Percentiles rank a stretch among this genome's conserved stretches.
Evolutionary conservation across 1,140 invertebrate species (phyloP).

Genomic region (Lepidostoma basale): DNA sequence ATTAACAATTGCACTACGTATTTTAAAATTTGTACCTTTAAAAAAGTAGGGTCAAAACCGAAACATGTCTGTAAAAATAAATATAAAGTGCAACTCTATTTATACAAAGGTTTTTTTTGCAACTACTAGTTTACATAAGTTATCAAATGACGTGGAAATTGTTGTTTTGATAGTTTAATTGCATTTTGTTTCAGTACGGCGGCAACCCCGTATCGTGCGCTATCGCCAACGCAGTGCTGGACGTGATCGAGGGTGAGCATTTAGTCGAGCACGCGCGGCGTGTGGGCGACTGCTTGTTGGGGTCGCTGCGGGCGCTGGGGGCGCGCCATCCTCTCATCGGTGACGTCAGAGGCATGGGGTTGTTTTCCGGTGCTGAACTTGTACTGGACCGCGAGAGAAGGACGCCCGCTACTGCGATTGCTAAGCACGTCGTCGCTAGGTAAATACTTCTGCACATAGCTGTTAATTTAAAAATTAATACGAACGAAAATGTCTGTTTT

Average conservation of each 20-base stretch:
- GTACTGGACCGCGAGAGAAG: conserved; percentile 79
- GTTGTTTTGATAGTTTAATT: too few relatives aligned
- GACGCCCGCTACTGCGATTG: conserved; percentile 82
- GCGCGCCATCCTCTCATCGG: conserved; percentile 82
- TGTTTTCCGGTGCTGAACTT: conserved; percentile 94
- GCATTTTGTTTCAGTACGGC: conserved; percentile 77
- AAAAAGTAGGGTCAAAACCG: too few relatives aligned
- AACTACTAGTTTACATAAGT: too few relatives aligned
- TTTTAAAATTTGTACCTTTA: too few relatives aligned
- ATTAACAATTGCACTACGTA: too few relatives aligned
- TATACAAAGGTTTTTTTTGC: too few relatives aligned
- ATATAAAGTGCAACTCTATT: too few relatives aligned
- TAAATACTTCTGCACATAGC: conserved; percentile 49
- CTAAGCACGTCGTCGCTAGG: conserved; percentile 80
- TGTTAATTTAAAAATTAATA: too few relatives aligned
- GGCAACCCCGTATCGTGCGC: conserved; percentile 98
- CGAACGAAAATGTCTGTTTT: too few relatives aligned
- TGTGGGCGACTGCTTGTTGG: conserved; percentile 82
- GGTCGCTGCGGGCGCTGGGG: conserved; percentile 72
- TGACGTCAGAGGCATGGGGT: conserved; percentile 85
- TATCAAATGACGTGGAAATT: too few relatives aligned
- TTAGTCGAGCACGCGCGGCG: conserved; percentile 80
- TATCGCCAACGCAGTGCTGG: conserved; percentile 92
- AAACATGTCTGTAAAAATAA: too few relatives aligned
- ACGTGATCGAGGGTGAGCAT: conserved; percentile 89